Evolutionary conservation across 92 coral and sea anemone species (phyloP).

Genomic region (Paragorgia papillata): DNA sequence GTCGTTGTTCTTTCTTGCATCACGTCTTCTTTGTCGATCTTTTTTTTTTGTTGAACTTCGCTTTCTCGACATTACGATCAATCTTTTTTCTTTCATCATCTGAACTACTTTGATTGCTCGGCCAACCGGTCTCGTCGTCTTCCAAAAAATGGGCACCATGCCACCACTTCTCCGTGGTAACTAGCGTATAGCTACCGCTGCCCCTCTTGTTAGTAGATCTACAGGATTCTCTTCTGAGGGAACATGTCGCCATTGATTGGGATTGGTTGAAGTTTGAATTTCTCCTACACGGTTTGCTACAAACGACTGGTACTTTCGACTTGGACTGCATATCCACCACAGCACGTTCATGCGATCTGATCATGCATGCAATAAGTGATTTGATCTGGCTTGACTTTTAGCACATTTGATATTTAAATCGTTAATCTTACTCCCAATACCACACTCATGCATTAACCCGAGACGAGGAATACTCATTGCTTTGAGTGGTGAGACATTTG

Average conservation of each 20-base stretch:
- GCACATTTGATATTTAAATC: constrained; percentile 28
- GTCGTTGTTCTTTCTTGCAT: no score
- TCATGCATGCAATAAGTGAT: constrained; percentile 4
- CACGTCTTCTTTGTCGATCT: neutral
- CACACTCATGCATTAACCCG: no score
- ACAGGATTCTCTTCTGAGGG: no score
- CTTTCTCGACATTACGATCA: no score
- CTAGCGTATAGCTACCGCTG: constrained; percentile 1
- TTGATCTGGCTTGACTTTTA: constrained; percentile 16
- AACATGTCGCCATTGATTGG: no score
- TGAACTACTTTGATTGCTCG: no score
- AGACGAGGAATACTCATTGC: no score
- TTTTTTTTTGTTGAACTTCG: neutral
- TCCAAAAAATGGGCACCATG: constrained; percentile 30
- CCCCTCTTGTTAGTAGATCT: constrained; percentile 16
- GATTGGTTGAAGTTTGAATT: constrained; percentile 18
- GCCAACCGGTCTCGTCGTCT: no score
- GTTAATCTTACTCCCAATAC: constrained; percentile 59
- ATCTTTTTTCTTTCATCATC: no score
- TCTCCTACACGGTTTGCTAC: constrained; percentile 7
- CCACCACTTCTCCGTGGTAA: constrained; percentile 21
- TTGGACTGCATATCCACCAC: constrained; percentile 14
- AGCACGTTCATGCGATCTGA: constrained; percentile 24
- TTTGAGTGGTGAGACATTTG: no score
- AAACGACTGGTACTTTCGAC: constrained; percentile 4